Conservation (phyloP, 2,113 vertebrate genomes). For the Vombatus ursinus region DNA sequence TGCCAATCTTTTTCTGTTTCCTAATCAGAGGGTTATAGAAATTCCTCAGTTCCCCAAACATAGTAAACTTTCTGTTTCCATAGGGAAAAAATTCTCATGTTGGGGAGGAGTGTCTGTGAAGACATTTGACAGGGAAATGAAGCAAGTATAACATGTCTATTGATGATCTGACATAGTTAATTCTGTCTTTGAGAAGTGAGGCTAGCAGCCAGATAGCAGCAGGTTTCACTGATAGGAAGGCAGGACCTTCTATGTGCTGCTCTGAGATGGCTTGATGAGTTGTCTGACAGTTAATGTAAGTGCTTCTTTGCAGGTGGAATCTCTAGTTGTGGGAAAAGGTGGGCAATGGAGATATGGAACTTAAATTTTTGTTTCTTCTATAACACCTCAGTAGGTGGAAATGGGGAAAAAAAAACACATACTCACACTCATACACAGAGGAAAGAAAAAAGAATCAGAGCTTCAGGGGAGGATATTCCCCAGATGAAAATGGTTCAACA, state of each 20-base stretch:
- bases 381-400: slow-evolving; percentile 28
- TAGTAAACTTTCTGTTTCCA: background rate
- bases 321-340: slow-evolving; percentile 23
- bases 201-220: slow-evolving; percentile 9
- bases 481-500: slow-evolving; percentile 8
- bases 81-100: background rate
- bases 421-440: background rate
- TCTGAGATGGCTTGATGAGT: background rate
- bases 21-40: background rate
- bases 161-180: slow-evolving; percentile 6
- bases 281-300: background rate
- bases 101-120: background rate
- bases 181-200: slow-evolving; percentile 36
- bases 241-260: background rate
- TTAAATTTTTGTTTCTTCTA: slow-evolving; percentile 54
- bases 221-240: background rate
- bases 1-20: slow-evolving; percentile 24
- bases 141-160: slow-evolving; percentile 45
- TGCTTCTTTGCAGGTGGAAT: background rate
- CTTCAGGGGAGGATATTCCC: slow-evolving; percentile 1
- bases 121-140: slow-evolving; percentile 10
- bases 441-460: slow-evolving; percentile 7
- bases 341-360: slow-evolving; percentile 18
- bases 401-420: background rate
- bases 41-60: slow-evolving; percentile 18